Conservation (phyloP, 2,888 invertebrate genomes). For the Phorcus lineatus region DNA sequence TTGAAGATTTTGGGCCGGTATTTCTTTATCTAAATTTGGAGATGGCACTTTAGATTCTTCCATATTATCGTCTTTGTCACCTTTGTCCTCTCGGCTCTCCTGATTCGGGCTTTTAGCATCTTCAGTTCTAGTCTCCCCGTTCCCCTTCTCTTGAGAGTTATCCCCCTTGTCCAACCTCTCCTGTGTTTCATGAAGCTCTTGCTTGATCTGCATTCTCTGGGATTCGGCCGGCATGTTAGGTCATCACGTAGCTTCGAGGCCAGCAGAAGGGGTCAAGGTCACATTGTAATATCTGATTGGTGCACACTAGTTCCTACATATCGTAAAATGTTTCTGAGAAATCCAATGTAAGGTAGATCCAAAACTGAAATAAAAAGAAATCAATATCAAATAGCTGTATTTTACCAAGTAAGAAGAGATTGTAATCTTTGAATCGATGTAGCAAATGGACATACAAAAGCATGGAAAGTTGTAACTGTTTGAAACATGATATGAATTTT, state of each 20-base stretch:
- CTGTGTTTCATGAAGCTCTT: conserved; percentile 4
- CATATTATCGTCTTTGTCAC: background rate
- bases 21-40: conserved; percentile 42
- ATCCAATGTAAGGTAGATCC: too few relatives aligned
- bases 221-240: conserved; percentile 20
- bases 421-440: too few relatives aligned
- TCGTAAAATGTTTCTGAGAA: too few relatives aligned
- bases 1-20: background rate
- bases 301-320: too few relatives aligned
- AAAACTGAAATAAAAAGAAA: too few relatives aligned
- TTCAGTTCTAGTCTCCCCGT: conserved; percentile 1
- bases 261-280: background rate
- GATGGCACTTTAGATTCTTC: conserved; percentile 27
- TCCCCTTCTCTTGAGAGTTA: conserved; percentile 6
- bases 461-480: too few relatives aligned
- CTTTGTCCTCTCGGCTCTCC: conserved; percentile 27
- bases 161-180: conserved; percentile 20
- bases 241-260: background rate
- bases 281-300: background rate
- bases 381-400: too few relatives aligned
- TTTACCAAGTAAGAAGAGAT: too few relatives aligned
- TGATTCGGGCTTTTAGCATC: conserved; percentile 33
- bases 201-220: conserved; percentile 28
- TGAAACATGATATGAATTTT: too few relatives aligned
- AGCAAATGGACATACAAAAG: too few relatives aligned